Evolutionary conservation across 2,888 invertebrate genomes (phyloP), one percentile per base, ranked within the genome.

Genomic region (Athetis lepigone): DNA sequence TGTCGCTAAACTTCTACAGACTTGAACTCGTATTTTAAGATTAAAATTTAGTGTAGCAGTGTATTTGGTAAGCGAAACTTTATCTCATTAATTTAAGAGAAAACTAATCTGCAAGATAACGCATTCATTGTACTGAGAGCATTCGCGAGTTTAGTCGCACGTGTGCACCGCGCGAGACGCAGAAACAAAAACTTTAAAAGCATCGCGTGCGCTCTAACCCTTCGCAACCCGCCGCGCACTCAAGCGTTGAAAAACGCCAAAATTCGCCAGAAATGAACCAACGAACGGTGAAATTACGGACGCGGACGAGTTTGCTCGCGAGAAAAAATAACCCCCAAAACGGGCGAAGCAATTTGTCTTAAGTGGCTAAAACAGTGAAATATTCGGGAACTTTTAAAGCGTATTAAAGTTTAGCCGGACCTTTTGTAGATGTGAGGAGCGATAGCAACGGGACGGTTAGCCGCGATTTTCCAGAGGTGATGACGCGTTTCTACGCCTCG

Each of bases 361-460:
- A 88, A 92, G 92, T 89, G 89, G 91, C 86, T 90, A 83, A 88
- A 91, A 88, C 91, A 88, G 89, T 90, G 89, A 92, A 92, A 92
- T 93, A 93, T 93, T 92, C 80, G 85, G 82, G 82, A 92, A 93
- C 87, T 93, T 93, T 88, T 83, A 85, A 86, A 85, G 85, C 87
- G 88, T 88, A 91, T 92, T 91, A 89, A 92, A 92, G 90, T 92
- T 91, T 83, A 79, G 83, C 80, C 70, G 85, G 81, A 81, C 83
- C 77, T 68, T 81, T 81, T 75, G 77, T 85, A 85, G 87, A 87
- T 85, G 84, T 82, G 85, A 79, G 75, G 72, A 67, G 64, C 78
- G 89, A 88, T 87, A 85, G 81, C 67, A 77, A 71, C 75, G 67
- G 81, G 81, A 77, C 74, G 79, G 68, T 81, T 81, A 80, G 74